Evolutionary conservation across 2,888 invertebrate species (phyloP), one percentile per base, ranked within the genome.

Genomic region (Blastobasis adustella): DNA sequence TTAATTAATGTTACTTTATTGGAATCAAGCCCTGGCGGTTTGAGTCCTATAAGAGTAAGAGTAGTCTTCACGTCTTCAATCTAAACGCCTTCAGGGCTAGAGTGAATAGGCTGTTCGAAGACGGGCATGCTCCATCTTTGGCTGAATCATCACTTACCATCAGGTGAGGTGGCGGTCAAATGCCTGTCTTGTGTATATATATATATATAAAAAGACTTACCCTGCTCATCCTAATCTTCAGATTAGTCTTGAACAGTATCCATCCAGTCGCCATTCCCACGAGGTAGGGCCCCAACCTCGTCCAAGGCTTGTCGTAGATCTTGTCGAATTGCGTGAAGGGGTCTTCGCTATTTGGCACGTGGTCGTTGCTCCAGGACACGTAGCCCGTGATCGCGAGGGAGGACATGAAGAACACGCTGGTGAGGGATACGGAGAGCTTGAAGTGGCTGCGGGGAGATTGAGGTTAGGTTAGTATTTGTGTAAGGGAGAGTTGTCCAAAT

Each of bases 251-350:
- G 75, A 94, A 96, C 23, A 96, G 85, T 56, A 94, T 91, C 93
- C 95, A 96, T 0, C 96, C 96, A 0, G 93, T 92, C 10, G 92
- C 89, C 95, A 96, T 96, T 59, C 96, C 96, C 50, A 96, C 93
- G 3, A 96, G 84, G 75, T 96, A 96, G 0, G 96, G 96, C 0
- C 96, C 96, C 9, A 96, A 80, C 53, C 96, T 81, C 0, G 96
- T 96, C 95, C 96, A 96, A 1, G 96, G 96, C 77, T 96, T 96
- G 80, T 96, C 96, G 76, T 96, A 96, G 62, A 96, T 94, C 84
- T 95, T 95, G 79, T 96, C 96, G 75, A 96, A 96, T 49, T 95
- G 89, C 0, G 95, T 95, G 71, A 96, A 85, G 0, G 95, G 95
- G 72, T 96, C 96, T 65, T 95, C 95, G 10, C 92, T 91, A 77